Evolutionary conservation across 2,113 vertebrate species (phyloP), one percentile per base, ranked within the genome.

Genomic region (Pangasianodon gigas): DNA sequence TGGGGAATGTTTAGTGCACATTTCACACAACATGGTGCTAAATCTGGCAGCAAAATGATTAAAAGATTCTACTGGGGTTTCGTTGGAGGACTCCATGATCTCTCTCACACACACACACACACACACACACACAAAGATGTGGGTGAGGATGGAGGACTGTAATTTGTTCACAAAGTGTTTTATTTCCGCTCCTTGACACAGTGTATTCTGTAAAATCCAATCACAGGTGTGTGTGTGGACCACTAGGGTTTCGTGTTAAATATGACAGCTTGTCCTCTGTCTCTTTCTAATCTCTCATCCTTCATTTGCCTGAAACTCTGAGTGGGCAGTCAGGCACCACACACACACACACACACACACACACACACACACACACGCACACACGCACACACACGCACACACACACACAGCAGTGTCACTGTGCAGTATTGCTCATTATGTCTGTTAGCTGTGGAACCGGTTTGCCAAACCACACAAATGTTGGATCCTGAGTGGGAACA

Each of bases 401-500:
- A 37, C n/a, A 82, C 26, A n/a, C 19, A 32, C 11, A 8, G 21
- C 51, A 24, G 26, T 67, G 65, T 51, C 52, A 77, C 52, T 37
- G 26, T 56, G 11, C 58, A 19, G 54, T 90, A 77, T 79, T 56
- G 58, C 60, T 84, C 19, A 8, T 60, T n/a, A 58, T 88, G 90
- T 86, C 83, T 82, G 88, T 90, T 92, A 89, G 92, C 84, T 65
- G 93, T 90, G 87, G 88, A 90, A 90, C 88, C 86, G 87, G 91
- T 89, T 90, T 88, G 18, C 60, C 84, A 46, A 82, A 90, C 41
- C n/a, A 85, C 77, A 88, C 89, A 90, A 91, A 19, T 88, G 86
- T 41, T 24, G 14, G 18, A 83, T 7, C 48, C 84, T 88, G 86
- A 85, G 85, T 89, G 44, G 8, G 80, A 52, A 79, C 10, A 89